Conservation (phyloP, 1,140 invertebrate species). For the Sweltsa coloradensis region DNA sequence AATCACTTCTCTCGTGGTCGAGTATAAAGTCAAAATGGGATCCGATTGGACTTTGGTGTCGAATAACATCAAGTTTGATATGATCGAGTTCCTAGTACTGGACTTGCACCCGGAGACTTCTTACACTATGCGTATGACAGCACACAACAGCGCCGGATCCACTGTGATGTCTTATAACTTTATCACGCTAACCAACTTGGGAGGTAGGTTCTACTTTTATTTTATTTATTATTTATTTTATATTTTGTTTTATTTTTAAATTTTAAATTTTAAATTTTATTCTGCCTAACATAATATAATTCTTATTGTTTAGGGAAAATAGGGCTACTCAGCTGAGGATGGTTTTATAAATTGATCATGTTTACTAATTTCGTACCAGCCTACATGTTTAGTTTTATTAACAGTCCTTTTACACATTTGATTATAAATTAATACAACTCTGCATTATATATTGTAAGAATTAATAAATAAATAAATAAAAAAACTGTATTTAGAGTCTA, state of each 20-base stretch:
- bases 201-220: slow-evolving; percentile 29
- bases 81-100: slow-evolving; percentile 25
- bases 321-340: too few species aligned
- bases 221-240: background rate
- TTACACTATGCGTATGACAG: slow-evolving; percentile 32
- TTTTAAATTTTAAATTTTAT: background rate
- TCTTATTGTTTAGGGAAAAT: background rate
- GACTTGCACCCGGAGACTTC: slow-evolving; percentile 29
- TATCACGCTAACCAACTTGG: slow-evolving; percentile 29
- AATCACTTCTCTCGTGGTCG: slow-evolving; percentile 35
- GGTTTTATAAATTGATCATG: too few species aligned
- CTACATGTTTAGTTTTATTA: too few species aligned
- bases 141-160: slow-evolving; percentile 31
- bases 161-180: slow-evolving; percentile 22
- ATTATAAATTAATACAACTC: too few species aligned
- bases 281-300: background rate
- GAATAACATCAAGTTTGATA: slow-evolving; percentile 19
- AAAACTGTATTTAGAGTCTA: too few species aligned
- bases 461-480: too few species aligned
- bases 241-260: background rate
- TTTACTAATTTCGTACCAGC: too few species aligned
- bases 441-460: too few species aligned
- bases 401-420: too few species aligned
- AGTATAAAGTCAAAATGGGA: slow-evolving; percentile 14
- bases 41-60: slow-evolving; percentile 15